phyloP scores from a whole-genome alignment of 1,140 invertebrate species.

The Cotesia chilonis region DNA sequence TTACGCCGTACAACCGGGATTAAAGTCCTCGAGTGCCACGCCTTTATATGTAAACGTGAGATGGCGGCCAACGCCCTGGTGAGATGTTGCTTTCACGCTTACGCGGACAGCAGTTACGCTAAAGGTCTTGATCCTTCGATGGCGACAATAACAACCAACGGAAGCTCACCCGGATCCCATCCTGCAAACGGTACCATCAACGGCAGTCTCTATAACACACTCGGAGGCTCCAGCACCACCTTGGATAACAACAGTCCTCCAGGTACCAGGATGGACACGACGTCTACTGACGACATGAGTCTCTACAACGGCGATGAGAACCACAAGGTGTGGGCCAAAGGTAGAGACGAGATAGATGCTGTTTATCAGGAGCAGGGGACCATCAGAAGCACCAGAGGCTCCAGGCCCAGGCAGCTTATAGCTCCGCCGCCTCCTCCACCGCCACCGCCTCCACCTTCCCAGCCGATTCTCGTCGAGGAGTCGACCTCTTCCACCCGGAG shows the following conservation, averaged over 20 bases:
- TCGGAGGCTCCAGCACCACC: slow-evolving; percentile 61
- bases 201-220: slow-evolving; percentile 59
- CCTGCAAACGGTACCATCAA: slow-evolving; percentile 52
- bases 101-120: slow-evolving; percentile 92
- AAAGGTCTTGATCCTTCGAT: slow-evolving; percentile 76
- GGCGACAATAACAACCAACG: slow-evolving; percentile 51
- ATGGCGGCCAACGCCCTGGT: slow-evolving; percentile 94
- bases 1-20: slow-evolving; percentile 95
- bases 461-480: slow-evolving; percentile 58
- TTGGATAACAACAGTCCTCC: slow-evolving; percentile 60
- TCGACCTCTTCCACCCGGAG: slow-evolving; percentile 53
- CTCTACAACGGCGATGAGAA: slow-evolving; percentile 91
- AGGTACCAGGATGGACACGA: slow-evolving; percentile 67
- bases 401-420: slow-evolving; percentile 80
- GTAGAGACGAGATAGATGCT: slow-evolving; percentile 75
- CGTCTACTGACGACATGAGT: slow-evolving; percentile 77
- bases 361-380: slow-evolving; percentile 78
- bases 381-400: slow-evolving; percentile 78
- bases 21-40: slow-evolving; percentile 98
- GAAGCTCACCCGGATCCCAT: slow-evolving; percentile 47
- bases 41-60: slow-evolving; percentile 96
- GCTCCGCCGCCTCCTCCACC: slow-evolving; percentile 82
- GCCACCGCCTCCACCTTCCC: slow-evolving; percentile 68
- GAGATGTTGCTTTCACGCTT: slow-evolving; percentile 93
- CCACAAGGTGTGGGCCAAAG: slow-evolving; percentile 90